Conservation (phyloP, 2,888 invertebrate species). For the Andrena chrysosceles region DNA sequence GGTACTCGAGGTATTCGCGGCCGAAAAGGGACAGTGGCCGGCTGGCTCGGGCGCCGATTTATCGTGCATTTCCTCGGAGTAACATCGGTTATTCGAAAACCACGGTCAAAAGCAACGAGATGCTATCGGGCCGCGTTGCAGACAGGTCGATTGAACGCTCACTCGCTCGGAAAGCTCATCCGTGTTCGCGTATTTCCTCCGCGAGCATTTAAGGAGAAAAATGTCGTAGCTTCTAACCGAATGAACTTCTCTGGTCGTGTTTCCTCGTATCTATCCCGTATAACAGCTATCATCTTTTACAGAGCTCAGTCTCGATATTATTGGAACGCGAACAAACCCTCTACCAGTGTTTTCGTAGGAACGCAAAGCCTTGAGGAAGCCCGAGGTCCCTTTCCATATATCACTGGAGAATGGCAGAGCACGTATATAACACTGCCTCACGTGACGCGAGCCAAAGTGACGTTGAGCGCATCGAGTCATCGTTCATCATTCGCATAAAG, state of each 20-base stretch:
- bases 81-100: neutral
- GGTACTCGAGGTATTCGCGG: conserved; percentile 4
- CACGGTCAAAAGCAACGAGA: neutral
- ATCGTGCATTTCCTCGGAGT: neutral
- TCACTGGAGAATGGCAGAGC: conserved; percentile 66
- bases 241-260: conserved; percentile 24
- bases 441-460: conserved; percentile 30
- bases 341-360: conserved; percentile 4
- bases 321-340: conserved; percentile 26
- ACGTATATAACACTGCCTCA: conserved; percentile 48
- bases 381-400: conserved; percentile 60
- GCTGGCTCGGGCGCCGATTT: conserved; percentile 3
- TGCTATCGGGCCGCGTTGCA: neutral
- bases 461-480: conserved; percentile 57
- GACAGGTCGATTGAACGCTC: conserved; percentile 7
- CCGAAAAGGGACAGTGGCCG: neutral
- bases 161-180: conserved; percentile 33
- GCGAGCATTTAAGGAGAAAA: conserved; percentile 47
- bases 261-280: conserved; percentile 44
- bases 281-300: conserved; percentile 40
- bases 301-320: conserved; percentile 29
- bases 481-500: conserved; percentile 68
- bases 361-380: conserved; percentile 65
- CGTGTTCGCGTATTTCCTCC: conserved; percentile 5
- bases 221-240: conserved; percentile 42